phyloP scores from a whole-genome alignment of 2,888 invertebrate species.

The Teleogryllus oceanicus region DNA sequence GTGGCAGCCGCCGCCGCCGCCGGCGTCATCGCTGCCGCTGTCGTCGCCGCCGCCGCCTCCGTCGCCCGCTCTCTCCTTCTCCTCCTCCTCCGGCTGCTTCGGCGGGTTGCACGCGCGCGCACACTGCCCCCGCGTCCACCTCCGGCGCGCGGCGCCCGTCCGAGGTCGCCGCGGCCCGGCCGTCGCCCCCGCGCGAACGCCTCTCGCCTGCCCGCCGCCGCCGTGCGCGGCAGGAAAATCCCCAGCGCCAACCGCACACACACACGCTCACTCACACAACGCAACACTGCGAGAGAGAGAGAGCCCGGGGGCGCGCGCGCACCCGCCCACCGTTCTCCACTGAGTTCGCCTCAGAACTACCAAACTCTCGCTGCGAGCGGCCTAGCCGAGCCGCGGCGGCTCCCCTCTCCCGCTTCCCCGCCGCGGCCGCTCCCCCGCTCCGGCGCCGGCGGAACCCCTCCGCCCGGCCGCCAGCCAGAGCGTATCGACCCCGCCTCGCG shows the following conservation, averaged over 20 bases:
- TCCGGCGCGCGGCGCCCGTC: neutral
- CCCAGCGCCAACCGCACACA: too few species aligned
- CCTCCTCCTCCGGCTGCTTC: too few species aligned
- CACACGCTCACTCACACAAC: too few species aligned
- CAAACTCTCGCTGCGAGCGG: neutral
- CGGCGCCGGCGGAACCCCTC: neutral
- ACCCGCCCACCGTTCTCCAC: neutral
- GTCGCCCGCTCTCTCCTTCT: too few species aligned
- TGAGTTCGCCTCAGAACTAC: constrained; percentile 18
- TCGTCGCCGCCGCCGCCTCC: too few species aligned
- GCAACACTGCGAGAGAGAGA: neutral
- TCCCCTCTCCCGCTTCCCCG: neutral
- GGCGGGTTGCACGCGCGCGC: neutral
- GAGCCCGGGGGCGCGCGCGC: neutral
- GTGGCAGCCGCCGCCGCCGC: too few species aligned
- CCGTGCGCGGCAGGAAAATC: too few species aligned
- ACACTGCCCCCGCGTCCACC: neutral
- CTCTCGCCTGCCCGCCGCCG: neutral
- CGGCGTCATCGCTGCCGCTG: too few species aligned
- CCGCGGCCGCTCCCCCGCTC: neutral
- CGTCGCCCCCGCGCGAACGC: neutral
- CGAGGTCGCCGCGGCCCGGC: neutral
- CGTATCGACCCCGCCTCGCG: constrained; percentile 4
- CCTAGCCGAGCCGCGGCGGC: neutral
- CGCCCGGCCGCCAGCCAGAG: constrained; percentile 1